A percentile compares a stretch with the other conserved stretches of the same genome.
Evolutionary conservation across 2,888 invertebrate genomes (phyloP).

Genomic region (Lapara coniferarum): DNA sequence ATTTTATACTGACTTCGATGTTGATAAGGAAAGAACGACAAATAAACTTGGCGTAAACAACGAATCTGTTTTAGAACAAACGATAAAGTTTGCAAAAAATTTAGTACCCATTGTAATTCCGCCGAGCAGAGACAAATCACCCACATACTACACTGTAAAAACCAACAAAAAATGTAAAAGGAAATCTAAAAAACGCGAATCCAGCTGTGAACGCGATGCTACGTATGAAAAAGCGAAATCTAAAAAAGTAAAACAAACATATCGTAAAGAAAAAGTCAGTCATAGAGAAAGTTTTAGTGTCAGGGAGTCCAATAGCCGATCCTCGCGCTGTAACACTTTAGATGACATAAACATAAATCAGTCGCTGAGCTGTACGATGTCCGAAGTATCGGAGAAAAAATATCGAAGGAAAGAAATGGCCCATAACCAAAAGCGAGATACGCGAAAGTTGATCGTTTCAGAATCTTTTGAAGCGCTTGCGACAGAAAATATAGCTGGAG

Average conservation of each 20-base stretch:
- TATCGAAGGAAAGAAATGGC: slow-evolving; percentile 47
- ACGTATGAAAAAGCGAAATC: slow-evolving; percentile 49
- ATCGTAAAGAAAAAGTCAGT: slow-evolving; percentile 47
- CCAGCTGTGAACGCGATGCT: slow-evolving; percentile 36
- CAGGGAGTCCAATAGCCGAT: slow-evolving; percentile 55
- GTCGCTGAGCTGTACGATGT: slow-evolving; percentile 63
- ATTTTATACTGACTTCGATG: slow-evolving; percentile 40
- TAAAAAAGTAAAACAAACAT: slow-evolving; percentile 52
- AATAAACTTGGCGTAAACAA: slow-evolving; percentile 41
- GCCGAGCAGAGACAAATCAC: slow-evolving; percentile 49
- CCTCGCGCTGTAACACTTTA: slow-evolving; percentile 62
- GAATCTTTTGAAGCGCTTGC: slow-evolving; percentile 72
- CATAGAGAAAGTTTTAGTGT: slow-evolving; percentile 49
- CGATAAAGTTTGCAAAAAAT: slow-evolving; percentile 67
- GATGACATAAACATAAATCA: slow-evolving; percentile 69
- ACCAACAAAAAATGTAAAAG: slow-evolving; percentile 54
- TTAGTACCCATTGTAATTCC: slow-evolving; percentile 68
- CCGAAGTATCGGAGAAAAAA: slow-evolving; percentile 65
- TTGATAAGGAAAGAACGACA: slow-evolving; percentile 39
- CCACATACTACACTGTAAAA: slow-evolving; percentile 66
- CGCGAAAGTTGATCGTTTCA: slow-evolving; percentile 53
- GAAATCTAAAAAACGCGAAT: slow-evolving; percentile 44
- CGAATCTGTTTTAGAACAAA: slow-evolving; percentile 62
- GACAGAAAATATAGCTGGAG: slow-evolving; percentile 53
- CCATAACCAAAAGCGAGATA: slow-evolving; percentile 39